Base-by-base conservation (phyloP, 2,888 invertebrate genomes). In the Phalera bucephala region DNA sequence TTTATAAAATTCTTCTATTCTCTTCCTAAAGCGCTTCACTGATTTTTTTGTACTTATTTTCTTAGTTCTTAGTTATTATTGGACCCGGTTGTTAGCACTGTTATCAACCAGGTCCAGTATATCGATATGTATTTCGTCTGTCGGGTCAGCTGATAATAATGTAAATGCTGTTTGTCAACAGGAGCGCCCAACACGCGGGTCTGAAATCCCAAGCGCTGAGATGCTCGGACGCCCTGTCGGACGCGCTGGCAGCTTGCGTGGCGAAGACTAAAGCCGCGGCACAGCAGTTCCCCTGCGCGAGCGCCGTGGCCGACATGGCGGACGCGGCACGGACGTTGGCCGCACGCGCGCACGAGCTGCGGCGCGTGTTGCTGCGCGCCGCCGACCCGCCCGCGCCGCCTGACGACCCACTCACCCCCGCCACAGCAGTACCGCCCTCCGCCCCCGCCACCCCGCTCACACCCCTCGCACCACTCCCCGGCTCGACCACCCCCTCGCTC, bases 261-360 rank as follows among this genome's bases (percentile, higher is more conserved):
- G 92, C 93, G 13, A 95, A 96, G 70, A 97, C 97, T 0, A 97
- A 97, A 80, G 94, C 94, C 45, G 98, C 98, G 0, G 97, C 97
- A 2, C 92, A 96, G 40, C 95, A 97, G 81, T 98, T 97, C 79
- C 98, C 98, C 0, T 96, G 96, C 66, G 96, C 97, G 6, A 92
- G 92, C 21, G 96, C 97, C 0, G 97, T 97, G 10, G 96, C 97
- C 57, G 96, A 96, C 59, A 98, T 98, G 98, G 96, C 98, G 3
- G 97, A 97, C 70, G 93, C 96, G 3, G 95, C 98, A 20, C 94
- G 96, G 14, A 94, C 94, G 53, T 93, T 98, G 23, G 97, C 97
- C 0, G 94, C 95, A 60, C 91, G 96, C 34, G 97, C 97, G 6
- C 93, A 93, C 57, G 95, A 95, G 60, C 89, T 97, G 33, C 95